Conservation (phyloP, 2,113 vertebrate genomes). For the Centropus bengalensis region DNA sequence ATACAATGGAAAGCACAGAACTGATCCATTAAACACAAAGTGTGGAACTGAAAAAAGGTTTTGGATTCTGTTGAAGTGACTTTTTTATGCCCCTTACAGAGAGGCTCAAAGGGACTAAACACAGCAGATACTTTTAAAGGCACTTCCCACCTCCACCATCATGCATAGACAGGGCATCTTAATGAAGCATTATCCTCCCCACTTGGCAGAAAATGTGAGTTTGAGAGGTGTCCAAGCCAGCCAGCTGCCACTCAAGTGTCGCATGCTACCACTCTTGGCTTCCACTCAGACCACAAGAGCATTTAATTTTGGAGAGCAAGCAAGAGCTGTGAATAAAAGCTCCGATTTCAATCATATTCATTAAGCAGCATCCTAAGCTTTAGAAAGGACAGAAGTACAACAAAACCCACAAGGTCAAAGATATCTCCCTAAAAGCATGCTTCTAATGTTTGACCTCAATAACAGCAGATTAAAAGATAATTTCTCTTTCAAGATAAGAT, state of each 20-base stretch:
- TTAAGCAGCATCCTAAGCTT: background rate
- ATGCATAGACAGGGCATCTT: fast-evolving
- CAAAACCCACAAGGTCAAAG: background rate
- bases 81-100: background rate
- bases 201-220: background rate
- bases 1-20: background rate
- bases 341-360: background rate
- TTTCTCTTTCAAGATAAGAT: background rate
- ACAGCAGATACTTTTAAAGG: background rate
- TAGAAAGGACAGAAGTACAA: background rate
- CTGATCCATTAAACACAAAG: background rate
- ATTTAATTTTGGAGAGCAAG: background rate
- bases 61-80: background rate
- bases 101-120: background rate
- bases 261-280: background rate
- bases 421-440: background rate
- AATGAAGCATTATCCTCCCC: background rate
- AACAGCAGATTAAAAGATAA: background rate
- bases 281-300: background rate
- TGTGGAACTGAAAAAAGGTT: background rate
- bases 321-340: background rate
- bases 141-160: background rate
- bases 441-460: background rate
- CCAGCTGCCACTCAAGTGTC: background rate
- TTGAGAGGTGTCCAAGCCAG: background rate